Conservation (phyloP, 2,797 vertebrate species). For the Microhierax caerulescens region DNA sequence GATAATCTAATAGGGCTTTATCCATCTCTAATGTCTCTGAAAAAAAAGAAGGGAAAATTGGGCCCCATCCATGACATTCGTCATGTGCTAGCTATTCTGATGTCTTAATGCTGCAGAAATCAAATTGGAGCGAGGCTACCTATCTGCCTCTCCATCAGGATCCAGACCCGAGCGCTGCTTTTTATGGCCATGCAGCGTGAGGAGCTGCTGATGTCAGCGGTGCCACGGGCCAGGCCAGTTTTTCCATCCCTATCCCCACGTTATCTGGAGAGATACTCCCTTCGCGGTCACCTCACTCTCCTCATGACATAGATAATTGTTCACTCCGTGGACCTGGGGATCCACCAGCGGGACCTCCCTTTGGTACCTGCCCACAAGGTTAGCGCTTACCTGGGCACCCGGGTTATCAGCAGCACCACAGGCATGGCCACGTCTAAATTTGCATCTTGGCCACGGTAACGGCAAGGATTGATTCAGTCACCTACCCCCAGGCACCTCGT, state of each 20-base stretch:
- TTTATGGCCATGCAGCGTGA: constrained; percentile 44
- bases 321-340: not conserved
- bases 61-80: constrained; percentile 42
- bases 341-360: not conserved
- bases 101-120: constrained; percentile 65
- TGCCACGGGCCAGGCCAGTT: not conserved
- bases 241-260: not conserved
- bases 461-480: not conserved
- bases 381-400: not conserved
- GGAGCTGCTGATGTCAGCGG: constrained; percentile 42
- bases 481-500: not conserved
- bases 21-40: constrained; percentile 47
- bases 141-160: constrained; percentile 59
- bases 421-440: not conserved
- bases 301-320: not conserved
- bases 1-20: constrained; percentile 60
- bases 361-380: not conserved
- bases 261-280: constrained; percentile 1
- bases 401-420: not conserved
- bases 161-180: constrained; percentile 52
- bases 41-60: constrained; percentile 67
- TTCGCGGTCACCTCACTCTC: not conserved
- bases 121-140: constrained; percentile 54
- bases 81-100: constrained; percentile 63
- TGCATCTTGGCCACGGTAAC: not conserved